phyloP scores from a whole-genome alignment of 2,888 invertebrate genomes.

The Orthosia cruda region DNA sequence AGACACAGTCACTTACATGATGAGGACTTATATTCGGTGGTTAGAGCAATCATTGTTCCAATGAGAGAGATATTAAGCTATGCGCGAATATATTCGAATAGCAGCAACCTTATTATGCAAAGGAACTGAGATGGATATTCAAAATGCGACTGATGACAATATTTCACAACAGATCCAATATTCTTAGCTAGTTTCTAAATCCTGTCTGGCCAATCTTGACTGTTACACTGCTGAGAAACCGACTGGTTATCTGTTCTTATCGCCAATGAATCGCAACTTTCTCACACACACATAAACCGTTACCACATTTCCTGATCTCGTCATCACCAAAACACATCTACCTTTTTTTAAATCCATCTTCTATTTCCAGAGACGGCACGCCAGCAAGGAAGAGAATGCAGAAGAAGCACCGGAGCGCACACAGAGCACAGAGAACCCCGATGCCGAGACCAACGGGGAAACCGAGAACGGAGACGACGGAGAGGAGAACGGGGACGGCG shows the following conservation, averaged over 20 bases:
- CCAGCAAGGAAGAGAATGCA: conserved; percentile 81
- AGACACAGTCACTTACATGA: no score
- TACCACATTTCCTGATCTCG: not conserved
- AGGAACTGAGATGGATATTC: not conserved
- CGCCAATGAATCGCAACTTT: not conserved
- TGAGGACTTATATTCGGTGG: no score
- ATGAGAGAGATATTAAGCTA: not conserved
- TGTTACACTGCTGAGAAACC: no score
- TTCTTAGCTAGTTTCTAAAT: no score
- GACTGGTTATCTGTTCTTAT: no score
- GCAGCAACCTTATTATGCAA: not conserved
- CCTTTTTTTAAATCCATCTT: not conserved
- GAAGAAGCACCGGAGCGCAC: conserved; percentile 73
- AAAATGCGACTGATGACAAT: not conserved
- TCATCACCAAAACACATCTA: not conserved
- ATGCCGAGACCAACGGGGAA: conserved; percentile 69
- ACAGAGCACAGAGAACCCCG: conserved; percentile 73
- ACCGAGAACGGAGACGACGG: conserved; percentile 75
- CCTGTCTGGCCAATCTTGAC: no score
- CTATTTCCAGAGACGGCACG: conserved; percentile 81
- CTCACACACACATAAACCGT: not conserved
- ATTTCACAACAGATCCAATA: no score
- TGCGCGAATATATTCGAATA: not conserved
- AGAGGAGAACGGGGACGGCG: conserved; percentile 78
- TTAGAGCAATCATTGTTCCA: not conserved